These are phyloP conservation scores for Simalia tracyae DNA, from an alignment of 2,797 vertebrate species.

Conservation along the genomic window DNA sequence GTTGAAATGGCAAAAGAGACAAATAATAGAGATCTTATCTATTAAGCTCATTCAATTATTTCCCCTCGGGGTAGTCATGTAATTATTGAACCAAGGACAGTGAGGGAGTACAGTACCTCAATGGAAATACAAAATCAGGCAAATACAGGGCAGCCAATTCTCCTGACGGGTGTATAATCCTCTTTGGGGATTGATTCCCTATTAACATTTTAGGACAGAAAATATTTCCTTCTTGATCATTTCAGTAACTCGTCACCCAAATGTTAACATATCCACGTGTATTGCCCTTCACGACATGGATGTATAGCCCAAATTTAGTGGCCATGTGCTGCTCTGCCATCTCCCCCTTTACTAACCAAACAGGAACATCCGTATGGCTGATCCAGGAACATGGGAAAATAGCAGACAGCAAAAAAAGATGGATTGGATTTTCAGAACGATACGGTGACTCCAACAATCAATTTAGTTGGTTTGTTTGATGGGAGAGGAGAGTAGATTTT, in stretches of 20 bases:
- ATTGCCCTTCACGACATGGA: not conserved
- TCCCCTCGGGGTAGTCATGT: not conserved
- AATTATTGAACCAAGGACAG: not conserved
- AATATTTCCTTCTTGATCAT: not conserved
- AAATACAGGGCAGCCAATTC: not conserved
- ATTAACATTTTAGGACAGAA: not conserved
- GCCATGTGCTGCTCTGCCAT: not conserved
- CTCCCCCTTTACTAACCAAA: not conserved
- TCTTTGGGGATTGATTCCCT: not conserved
- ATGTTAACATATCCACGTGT: not conserved
- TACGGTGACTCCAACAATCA: not conserved
- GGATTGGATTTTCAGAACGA: not conserved
- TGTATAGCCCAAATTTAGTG: not conserved
- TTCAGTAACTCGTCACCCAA: not conserved
- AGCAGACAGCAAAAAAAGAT: not conserved
- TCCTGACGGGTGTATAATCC: not conserved
- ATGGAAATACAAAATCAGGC: not conserved
- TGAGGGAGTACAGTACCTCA: not conserved
- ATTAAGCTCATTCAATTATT: not conserved
- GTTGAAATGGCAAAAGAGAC: not conserved
- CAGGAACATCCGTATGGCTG: not conserved
- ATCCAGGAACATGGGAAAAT: not conserved
- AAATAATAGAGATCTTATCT: constrained; percentile 7
- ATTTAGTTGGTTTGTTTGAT: not conserved
- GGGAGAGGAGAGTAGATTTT: not conserved